Evolutionary conservation across 2,888 invertebrate species (phyloP).

Genomic region (Petrophora chlorosata): DNA sequence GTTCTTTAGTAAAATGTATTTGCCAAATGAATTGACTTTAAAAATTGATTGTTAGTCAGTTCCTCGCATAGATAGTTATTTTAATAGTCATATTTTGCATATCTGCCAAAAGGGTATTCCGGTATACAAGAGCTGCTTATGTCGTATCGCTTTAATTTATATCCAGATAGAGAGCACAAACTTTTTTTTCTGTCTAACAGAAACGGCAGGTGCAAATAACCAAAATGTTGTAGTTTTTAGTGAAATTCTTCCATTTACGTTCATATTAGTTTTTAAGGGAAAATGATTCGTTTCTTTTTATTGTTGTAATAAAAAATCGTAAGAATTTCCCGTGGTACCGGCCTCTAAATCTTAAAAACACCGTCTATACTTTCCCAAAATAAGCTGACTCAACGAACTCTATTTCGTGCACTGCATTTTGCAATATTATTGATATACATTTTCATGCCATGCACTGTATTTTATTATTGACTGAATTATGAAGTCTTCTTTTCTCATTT

Average conservation of each 20-base stretch:
- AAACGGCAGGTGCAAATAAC: constrained; percentile 47
- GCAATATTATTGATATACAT: too few species aligned
- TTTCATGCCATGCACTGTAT: constrained; percentile 1
- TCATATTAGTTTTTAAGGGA: constrained; percentile 61
- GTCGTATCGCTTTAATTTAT: constrained; percentile 23
- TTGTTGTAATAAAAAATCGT: background rate
- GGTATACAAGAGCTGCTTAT: constrained; percentile 21
- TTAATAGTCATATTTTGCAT: constrained; percentile 37
- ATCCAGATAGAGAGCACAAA: constrained; percentile 60
- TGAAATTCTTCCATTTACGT: constrained; percentile 65
- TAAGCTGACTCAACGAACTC: too few species aligned
- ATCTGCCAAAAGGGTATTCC: constrained; percentile 32
- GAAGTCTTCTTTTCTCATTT: too few species aligned
- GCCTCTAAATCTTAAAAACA: too few species aligned
- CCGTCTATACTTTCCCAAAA: too few species aligned
- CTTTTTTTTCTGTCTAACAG: constrained; percentile 37
- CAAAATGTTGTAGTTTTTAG: constrained; percentile 59
- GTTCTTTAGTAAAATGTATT: constrained; percentile 51
- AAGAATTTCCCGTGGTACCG: constrained; percentile 35
- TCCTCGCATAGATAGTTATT: constrained; percentile 42
- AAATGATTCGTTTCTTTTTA: constrained; percentile 48
- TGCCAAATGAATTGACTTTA: constrained; percentile 58
- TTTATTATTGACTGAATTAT: background rate
- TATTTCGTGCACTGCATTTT: too few species aligned
- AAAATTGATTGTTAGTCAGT: constrained; percentile 40